Percentiles rank a stretch among this genome's conserved stretches.
Evolutionary conservation across 2,888 invertebrate genomes (phyloP).

Genomic region (Nasonia oneida): DNA sequence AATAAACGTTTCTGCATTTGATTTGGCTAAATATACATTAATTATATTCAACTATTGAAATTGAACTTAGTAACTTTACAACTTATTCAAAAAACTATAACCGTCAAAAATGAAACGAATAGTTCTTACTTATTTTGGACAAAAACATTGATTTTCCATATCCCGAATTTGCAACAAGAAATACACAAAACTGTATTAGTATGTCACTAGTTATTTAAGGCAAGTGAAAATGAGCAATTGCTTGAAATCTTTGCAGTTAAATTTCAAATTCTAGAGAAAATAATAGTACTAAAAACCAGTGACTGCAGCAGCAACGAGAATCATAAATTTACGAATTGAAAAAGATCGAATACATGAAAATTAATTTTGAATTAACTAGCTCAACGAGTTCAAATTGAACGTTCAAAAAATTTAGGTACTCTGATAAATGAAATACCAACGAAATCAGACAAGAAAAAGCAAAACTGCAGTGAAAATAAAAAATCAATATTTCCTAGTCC

Average conservation of each 20-base stretch:
- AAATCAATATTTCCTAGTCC: conserved; percentile 26
- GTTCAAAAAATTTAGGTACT: not conserved
- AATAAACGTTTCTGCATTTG: no score
- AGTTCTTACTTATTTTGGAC: conserved; percentile 29
- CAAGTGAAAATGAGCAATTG: no score
- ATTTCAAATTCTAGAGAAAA: no score
- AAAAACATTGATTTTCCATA: conserved; percentile 12
- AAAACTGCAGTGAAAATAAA: not conserved
- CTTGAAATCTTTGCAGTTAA: no score
- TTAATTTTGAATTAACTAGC: not conserved
- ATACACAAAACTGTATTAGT: no score
- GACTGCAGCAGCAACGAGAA: not conserved
- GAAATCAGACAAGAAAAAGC: not conserved
- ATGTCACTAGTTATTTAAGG: no score
- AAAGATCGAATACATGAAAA: not conserved
- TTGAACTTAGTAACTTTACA: not conserved
- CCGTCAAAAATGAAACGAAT: conserved; percentile 17
- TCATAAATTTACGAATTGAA: not conserved
- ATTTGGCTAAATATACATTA: not conserved
- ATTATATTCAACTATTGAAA: not conserved
- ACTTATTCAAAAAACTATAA: not conserved
- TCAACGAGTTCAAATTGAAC: not conserved
- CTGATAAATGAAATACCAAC: not conserved
- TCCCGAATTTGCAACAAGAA: not conserved
- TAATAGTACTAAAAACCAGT: not conserved